Evolutionary conservation across 2,113 vertebrate genomes (phyloP).

Genomic region (Odontophorus gujanensis): DNA sequence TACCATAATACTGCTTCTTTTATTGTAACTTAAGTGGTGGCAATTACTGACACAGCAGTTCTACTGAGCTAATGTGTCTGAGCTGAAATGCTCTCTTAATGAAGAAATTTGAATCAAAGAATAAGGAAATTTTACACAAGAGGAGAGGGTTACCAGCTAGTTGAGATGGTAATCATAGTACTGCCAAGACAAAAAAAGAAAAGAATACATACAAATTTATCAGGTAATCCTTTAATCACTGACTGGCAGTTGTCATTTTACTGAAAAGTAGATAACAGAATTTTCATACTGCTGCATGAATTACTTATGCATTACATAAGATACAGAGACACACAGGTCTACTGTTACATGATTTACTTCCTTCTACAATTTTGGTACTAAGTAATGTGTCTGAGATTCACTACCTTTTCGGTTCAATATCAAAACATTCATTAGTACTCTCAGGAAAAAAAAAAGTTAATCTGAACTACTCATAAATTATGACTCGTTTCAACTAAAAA

Average conservation of each 20-base stretch:
- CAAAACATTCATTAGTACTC: neutral
- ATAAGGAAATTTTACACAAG: neutral
- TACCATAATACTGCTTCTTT: neutral
- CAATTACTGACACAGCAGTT: neutral
- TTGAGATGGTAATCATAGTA: neutral
- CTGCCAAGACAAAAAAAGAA: neutral
- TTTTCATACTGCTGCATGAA: neutral
- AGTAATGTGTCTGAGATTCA: neutral
- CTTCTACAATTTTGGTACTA: neutral
- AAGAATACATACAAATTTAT: neutral
- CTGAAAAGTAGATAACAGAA: neutral
- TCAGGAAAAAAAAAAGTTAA: accelerated
- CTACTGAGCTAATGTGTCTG: neutral
- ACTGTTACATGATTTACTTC: neutral
- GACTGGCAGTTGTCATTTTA: neutral
- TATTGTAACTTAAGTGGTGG: neutral
- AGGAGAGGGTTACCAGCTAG: neutral
- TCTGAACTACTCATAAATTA: neutral
- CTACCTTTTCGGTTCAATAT: neutral
- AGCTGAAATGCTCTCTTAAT: neutral
- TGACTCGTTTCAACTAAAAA: neutral
- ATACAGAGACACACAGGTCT: neutral
- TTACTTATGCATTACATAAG: neutral
- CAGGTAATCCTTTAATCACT: neutral
- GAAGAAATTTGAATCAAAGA: neutral